phyloP scores from a whole-genome alignment of 1,140 invertebrate species.

The Pygmarrhopalites habei region DNA sequence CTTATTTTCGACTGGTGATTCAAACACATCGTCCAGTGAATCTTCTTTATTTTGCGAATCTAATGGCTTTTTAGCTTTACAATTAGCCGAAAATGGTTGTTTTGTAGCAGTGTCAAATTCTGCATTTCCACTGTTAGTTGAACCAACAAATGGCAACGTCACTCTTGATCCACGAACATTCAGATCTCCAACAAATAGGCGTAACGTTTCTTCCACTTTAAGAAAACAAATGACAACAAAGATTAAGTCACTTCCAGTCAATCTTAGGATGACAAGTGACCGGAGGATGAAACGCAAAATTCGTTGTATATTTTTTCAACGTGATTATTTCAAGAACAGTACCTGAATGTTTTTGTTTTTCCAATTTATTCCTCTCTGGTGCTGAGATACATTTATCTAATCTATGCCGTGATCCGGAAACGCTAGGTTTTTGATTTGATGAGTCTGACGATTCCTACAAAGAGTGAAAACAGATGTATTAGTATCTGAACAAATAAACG shows the following conservation, averaged over 20 bases:
- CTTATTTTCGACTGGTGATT: background rate
- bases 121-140: background rate
- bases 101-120: background rate
- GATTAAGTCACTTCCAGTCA: too few relatives aligned
- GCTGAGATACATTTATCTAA: slow-evolving; percentile 23
- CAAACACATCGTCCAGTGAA: slow-evolving; percentile 9
- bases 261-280: too few relatives aligned
- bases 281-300: too few relatives aligned
- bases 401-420: background rate
- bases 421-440: too few relatives aligned
- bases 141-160: slow-evolving; percentile 8
- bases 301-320: too few relatives aligned
- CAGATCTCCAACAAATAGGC: slow-evolving; percentile 16
- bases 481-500: background rate
- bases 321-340: too few relatives aligned
- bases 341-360: slow-evolving; percentile 27
- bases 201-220: slow-evolving; percentile 22
- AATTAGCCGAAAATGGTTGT: too few relatives aligned
- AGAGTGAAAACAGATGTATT: background rate
- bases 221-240: too few relatives aligned
- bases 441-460: background rate
- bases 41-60: background rate
- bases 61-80: too few relatives aligned
- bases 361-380: slow-evolving; percentile 19
- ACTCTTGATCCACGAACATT: slow-evolving; percentile 15